Conservation (phyloP, 2,797 vertebrate species). For the Pristis pectinata region DNA sequence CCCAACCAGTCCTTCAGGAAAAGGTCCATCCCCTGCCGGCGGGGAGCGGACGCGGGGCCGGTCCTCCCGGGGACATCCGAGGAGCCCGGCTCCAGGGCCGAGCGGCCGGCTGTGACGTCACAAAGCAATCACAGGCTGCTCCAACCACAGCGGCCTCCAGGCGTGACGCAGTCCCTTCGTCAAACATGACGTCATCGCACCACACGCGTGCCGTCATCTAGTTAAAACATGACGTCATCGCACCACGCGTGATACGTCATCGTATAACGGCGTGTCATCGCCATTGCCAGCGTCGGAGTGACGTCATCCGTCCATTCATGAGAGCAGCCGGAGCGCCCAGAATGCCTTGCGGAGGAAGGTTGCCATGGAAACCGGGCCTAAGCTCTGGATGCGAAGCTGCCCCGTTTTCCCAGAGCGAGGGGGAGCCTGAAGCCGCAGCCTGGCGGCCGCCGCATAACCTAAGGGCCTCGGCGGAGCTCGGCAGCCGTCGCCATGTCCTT, state of each 20-base stretch:
- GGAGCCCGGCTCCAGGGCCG: too few relatives aligned
- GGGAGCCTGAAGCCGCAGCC: too few relatives aligned
- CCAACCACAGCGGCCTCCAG: too few relatives aligned
- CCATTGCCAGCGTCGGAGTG: too few relatives aligned
- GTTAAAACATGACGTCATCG: too few relatives aligned
- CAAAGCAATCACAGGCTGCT: not conserved
- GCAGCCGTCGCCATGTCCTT: slow-evolving; percentile 38
- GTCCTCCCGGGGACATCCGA: too few relatives aligned
- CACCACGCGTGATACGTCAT: too few relatives aligned
- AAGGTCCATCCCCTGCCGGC: not conserved
- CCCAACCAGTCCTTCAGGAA: not conserved
- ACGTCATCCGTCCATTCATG: not conserved
- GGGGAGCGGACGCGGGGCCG: too few relatives aligned
- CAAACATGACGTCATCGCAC: too few relatives aligned
- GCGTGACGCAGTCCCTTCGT: too few relatives aligned
- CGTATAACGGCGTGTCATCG: not conserved
- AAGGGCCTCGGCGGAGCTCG: too few relatives aligned
- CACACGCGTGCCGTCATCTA: too few relatives aligned
- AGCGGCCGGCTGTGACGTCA: slow-evolving; percentile 15
- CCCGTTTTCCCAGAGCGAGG: not conserved
- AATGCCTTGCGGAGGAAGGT: not conserved
- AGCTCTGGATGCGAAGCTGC: not conserved
- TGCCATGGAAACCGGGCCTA: not conserved
- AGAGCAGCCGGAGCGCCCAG: not conserved
- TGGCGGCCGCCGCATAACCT: not conserved